Evolutionary conservation across 30 jellyfish, hydroid and myxozoan species (phyloP).

Genomic region (Cassiopea andromeda): DNA sequence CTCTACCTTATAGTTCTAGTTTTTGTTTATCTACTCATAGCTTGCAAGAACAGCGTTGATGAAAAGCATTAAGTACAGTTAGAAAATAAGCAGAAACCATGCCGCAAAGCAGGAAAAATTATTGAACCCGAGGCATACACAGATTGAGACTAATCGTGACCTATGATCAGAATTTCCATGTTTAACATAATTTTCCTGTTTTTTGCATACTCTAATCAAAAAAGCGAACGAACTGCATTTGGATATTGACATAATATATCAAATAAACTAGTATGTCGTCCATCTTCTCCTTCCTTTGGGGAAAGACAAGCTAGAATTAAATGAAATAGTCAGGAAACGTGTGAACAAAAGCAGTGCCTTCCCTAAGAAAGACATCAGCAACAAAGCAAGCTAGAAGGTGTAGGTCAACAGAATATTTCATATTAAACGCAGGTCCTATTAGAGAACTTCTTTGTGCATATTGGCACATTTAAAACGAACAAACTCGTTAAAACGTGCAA

Average conservation of each 20-base stretch:
- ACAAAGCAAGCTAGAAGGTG: not conserved
- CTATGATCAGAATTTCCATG: not conserved
- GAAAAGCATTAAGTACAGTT: too few relatives aligned
- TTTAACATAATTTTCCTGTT: not conserved
- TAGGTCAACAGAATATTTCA: not conserved
- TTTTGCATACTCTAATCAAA: not conserved
- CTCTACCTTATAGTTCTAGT: not conserved
- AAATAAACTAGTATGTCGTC: constrained; percentile 5
- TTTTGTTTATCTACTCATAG: not conserved
- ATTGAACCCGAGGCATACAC: not conserved
- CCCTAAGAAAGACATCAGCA: not conserved
- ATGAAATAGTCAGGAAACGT: constrained; percentile 34
- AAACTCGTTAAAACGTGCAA: not conserved
- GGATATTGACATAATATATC: not conserved
- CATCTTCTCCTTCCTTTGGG: constrained; percentile 62
- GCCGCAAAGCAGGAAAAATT: not conserved
- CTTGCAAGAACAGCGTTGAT: not conserved
- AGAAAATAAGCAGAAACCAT: too few relatives aligned
- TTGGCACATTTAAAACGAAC: not conserved
- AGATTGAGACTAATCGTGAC: not conserved
- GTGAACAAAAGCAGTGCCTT: not conserved
- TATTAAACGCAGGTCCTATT: not conserved
- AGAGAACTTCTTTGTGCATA: not conserved
- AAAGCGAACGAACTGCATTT: not conserved
- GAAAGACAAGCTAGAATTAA: constrained; percentile 1